These are phyloP conservation scores for Eptatretus burgeri DNA, from an alignment of 2,113 vertebrate species.

Conservation along the genomic window DNA sequence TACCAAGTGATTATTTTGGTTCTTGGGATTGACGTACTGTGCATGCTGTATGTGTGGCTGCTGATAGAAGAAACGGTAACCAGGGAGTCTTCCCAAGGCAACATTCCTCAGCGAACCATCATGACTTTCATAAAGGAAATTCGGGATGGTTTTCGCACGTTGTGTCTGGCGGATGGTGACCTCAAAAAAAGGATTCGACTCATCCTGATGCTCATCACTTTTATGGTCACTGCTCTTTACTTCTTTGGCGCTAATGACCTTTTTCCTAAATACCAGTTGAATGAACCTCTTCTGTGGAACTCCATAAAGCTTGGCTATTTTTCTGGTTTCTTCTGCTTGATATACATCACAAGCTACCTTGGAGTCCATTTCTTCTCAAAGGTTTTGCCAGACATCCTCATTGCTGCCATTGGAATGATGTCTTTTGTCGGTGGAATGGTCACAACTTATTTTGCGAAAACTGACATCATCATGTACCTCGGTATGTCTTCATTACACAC, in stretches of 20 bases:
- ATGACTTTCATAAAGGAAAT: too few relatives aligned
- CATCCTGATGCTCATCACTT: conserved; percentile 26
- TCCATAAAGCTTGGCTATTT: conserved; percentile 68
- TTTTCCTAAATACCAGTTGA: conserved; percentile 48
- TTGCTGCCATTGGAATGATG: conserved; percentile 38
- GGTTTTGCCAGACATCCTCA: conserved; percentile 25
- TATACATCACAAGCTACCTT: conserved; percentile 43
- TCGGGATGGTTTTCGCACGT: conserved; percentile 23
- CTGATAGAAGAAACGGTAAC: conserved; percentile 31
- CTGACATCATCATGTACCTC: conserved; percentile 50
- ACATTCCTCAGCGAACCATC: too few relatives aligned
- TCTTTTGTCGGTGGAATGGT: conserved; percentile 30
- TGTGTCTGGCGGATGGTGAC: neutral
- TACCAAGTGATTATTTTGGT: conserved; percentile 38
- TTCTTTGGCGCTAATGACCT: conserved; percentile 23
- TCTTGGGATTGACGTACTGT: conserved; percentile 19
- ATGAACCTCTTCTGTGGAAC: conserved; percentile 60
- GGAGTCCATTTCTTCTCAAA: conserved; percentile 36
- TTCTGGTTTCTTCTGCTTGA: conserved; percentile 26
- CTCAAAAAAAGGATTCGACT: conserved; percentile 19
- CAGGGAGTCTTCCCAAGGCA: too few relatives aligned
- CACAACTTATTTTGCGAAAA: conserved; percentile 37
- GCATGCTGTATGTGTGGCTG: conserved; percentile 37
- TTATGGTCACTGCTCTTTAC: conserved; percentile 27
- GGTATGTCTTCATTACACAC: conserved; percentile 23